Evolutionary conservation across 2,797 vertebrate species (phyloP), one percentile per base, ranked within the genome.

Genomic region (Antennarius maculatus): DNA sequence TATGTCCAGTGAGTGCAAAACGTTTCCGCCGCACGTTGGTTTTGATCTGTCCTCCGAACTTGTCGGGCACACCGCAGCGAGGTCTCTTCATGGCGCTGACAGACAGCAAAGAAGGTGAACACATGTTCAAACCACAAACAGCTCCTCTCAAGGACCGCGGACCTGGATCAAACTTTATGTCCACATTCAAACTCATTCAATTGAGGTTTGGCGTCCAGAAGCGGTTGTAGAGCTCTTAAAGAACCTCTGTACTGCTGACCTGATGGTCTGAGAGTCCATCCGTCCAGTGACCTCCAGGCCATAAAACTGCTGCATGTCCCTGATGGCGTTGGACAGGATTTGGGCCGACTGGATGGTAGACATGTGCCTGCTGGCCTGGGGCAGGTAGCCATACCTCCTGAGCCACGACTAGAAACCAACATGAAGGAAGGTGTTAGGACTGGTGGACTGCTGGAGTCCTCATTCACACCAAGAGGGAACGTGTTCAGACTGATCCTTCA

Each of bases 221-320:
- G 2, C 2, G 37, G 37, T 39, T 39, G 2, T 8, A 39, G 37
- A 3, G 37, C 37, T 11, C 2, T 9, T 5, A 71, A 34, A 4
- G 61, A 41, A 50, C 17, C n/a, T 46, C 42, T 1, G 23, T 23
- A 23, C 23, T 37, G 59, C 91, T 74, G 88, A 99, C 97, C 83
- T 90, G 81, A 94, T 89, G 56, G 97, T 99, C 76, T 92, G 89
- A 56, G 92, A 79, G 0, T 99, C 96, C 65, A 97, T 92, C 61
- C 92, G 76, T 2, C 97, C 97, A 0, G 96, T 98, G 81, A 97
- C 89, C 0, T 95, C 78, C 84, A 99, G 94, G 58, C 96, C 92
- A 0, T 99, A 98, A 82, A 98, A 98, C 9, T 89, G 92, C 90
- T 99, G 97, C 97, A 99, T 99, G 82, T 97, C 95, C 0, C 94